These are phyloP conservation scores for Volucella inflata DNA, from an alignment of 2,888 invertebrate genomes.

Conservation along the genomic window DNA sequence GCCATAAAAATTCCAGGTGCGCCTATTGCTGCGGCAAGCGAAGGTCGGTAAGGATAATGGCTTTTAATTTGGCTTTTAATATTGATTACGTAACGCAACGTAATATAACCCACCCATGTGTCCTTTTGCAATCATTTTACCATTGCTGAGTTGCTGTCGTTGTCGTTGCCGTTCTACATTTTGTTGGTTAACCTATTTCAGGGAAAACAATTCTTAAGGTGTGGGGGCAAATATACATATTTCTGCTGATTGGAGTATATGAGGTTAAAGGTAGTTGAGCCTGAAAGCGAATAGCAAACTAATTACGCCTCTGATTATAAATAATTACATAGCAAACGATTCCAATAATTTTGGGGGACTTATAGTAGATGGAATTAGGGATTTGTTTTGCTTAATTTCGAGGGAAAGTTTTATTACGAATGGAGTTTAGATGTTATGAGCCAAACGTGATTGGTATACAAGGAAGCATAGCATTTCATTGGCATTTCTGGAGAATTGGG, in stretches of 20 bases:
- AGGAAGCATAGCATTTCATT: too few relatives aligned
- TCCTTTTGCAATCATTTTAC: slow-evolving; percentile 12
- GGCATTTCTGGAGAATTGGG: too few relatives aligned
- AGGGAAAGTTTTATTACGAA: too few relatives aligned
- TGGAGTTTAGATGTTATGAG: too few relatives aligned
- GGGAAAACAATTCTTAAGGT: too few relatives aligned
- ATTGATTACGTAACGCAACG: slow-evolving; percentile 53
- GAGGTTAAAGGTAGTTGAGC: slow-evolving; percentile 1
- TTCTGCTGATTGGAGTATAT: slow-evolving; percentile 51
- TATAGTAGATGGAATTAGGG: too few relatives aligned
- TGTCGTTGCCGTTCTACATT: background rate
- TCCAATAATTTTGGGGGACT: too few relatives aligned
- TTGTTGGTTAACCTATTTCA: background rate
- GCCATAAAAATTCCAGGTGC: slow-evolving; percentile 59
- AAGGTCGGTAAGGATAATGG: slow-evolving; percentile 55
- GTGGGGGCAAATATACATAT: slow-evolving; percentile 13
- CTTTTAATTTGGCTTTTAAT: slow-evolving; percentile 67
- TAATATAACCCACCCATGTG: background rate
- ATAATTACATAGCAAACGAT: slow-evolving; percentile 1
- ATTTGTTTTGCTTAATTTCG: too few relatives aligned
- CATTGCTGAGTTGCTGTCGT: background rate
- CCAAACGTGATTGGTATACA: too few relatives aligned
- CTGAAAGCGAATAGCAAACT: slow-evolving; percentile 22
- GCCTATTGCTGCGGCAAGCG: slow-evolving; percentile 27
- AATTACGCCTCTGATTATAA: slow-evolving; percentile 33